These are phyloP conservation scores for Etheostoma nigrum DNA, from an alignment of 2,797 vertebrate genomes.

Conservation along the genomic window DNA sequence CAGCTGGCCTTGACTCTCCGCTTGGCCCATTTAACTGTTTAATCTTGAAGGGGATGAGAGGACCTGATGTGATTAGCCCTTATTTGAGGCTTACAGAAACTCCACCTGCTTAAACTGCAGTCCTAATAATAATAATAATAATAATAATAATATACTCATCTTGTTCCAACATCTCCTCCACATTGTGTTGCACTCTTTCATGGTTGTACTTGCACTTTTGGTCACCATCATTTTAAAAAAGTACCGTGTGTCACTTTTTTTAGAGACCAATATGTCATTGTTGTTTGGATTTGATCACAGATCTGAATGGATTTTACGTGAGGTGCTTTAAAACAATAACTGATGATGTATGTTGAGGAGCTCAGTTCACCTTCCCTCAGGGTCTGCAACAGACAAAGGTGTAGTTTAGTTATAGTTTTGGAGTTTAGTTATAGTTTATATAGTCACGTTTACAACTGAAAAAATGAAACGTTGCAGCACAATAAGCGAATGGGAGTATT, in stretches of 20 bases:
- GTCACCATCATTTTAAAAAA: not conserved
- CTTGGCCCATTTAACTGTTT: constrained; percentile 44
- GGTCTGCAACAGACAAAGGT: constrained; percentile 12
- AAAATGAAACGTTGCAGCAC: too few relatives aligned
- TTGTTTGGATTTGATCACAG: constrained; percentile 3
- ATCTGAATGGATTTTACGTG: constrained; percentile 25
- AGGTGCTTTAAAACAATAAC: constrained; percentile 31
- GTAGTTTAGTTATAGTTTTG: not conserved
- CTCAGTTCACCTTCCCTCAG: constrained; percentile 10
- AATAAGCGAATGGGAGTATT: too few relatives aligned
- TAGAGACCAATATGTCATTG: not conserved
- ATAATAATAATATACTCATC: constrained; percentile 22
- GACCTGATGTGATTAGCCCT: constrained; percentile 46
- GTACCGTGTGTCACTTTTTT: not conserved
- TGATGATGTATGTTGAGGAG: constrained; percentile 26
- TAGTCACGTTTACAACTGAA: too few relatives aligned
- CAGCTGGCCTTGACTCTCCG: constrained; percentile 20
- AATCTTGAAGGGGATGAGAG: constrained; percentile 23
- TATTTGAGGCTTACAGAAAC: constrained; percentile 23
- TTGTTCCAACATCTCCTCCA: constrained; percentile 8
- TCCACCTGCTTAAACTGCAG: constrained; percentile 32
- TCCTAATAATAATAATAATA: constrained; percentile 21
- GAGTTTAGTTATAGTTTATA: too few relatives aligned
- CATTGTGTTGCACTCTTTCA: not conserved
- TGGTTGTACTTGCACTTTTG: not conserved